Evolutionary conservation across 2,113 vertebrate genomes (phyloP).

Genomic region (Serilophus lunatus): DNA sequence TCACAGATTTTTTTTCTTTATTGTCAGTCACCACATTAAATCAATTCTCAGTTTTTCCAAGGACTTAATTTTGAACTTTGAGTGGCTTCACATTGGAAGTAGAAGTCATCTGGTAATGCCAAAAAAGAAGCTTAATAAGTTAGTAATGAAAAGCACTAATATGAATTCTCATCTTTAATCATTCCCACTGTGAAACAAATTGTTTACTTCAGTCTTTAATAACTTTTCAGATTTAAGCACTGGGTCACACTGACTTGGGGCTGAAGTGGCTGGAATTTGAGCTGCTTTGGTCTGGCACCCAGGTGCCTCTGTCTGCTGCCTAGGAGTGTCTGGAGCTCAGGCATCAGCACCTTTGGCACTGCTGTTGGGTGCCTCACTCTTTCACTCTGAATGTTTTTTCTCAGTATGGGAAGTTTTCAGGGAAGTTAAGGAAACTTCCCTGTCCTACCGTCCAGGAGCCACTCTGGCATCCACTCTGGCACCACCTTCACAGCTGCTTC

Average conservation of each 20-base stretch:
- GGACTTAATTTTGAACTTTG: neutral
- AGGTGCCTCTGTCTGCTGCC: neutral
- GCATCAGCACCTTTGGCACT: neutral
- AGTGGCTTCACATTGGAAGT: neutral
- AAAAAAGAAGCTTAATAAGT: neutral
- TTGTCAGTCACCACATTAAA: neutral
- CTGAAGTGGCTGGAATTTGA: neutral
- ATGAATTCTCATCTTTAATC: neutral
- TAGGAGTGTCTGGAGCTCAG: neutral
- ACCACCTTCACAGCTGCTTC: neutral
- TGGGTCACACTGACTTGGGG: neutral
- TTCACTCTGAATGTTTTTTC: neutral
- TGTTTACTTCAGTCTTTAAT: neutral
- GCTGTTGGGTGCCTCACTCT: neutral
- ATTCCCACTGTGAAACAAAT: neutral
- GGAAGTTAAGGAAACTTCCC: neutral
- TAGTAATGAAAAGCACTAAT: neutral
- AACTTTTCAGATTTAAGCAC: neutral
- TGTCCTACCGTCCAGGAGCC: neutral
- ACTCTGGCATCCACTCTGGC: neutral
- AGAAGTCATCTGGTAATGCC: neutral
- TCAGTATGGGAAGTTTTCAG: neutral
- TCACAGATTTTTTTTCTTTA: neutral
- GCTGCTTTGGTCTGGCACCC: neutral
- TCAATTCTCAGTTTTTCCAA: neutral